phyloP scores from a whole-genome alignment of 2,113 vertebrate genomes.

The Saguinus imperator region DNA sequence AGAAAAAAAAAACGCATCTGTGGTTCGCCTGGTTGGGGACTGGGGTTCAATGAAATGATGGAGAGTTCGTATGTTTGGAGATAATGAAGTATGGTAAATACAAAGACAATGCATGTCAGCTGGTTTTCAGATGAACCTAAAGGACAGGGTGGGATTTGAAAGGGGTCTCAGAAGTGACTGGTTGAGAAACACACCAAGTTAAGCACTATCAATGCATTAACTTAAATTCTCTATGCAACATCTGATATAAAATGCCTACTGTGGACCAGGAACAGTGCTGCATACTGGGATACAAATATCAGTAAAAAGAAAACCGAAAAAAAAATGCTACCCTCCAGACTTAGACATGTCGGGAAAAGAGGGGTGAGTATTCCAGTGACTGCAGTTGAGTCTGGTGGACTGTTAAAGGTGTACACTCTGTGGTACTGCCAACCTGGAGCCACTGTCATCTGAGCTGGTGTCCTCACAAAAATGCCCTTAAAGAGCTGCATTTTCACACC shows the following conservation, averaged over 20 bases:
- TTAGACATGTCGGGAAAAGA: not conserved
- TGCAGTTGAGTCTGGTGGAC: not conserved
- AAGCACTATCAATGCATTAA: no score
- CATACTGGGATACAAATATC: not conserved
- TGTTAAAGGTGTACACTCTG: rapidly evolving
- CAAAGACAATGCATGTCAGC: not conserved
- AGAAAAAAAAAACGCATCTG: not conserved
- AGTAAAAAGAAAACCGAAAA: not conserved
- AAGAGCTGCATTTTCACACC: not conserved
- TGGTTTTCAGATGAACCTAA: not conserved
- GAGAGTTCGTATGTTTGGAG: rapidly evolving
- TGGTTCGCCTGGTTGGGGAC: rapidly evolving
- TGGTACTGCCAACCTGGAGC: not conserved
- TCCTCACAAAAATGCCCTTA: not conserved
- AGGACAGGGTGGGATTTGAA: not conserved
- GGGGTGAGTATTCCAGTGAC: no score
- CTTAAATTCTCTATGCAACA: not conserved
- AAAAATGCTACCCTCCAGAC: not conserved
- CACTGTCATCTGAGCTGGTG: rapidly evolving
- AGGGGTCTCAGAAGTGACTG: not conserved
- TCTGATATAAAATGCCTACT: not conserved
- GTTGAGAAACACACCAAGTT: not conserved
- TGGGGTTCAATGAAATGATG: not conserved
- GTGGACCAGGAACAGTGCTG: not conserved
- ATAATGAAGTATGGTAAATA: rapidly evolving